These are phyloP conservation scores for Melanostoma mellinum DNA, from an alignment of 2,888 invertebrate genomes.

Conservation along the genomic window DNA sequence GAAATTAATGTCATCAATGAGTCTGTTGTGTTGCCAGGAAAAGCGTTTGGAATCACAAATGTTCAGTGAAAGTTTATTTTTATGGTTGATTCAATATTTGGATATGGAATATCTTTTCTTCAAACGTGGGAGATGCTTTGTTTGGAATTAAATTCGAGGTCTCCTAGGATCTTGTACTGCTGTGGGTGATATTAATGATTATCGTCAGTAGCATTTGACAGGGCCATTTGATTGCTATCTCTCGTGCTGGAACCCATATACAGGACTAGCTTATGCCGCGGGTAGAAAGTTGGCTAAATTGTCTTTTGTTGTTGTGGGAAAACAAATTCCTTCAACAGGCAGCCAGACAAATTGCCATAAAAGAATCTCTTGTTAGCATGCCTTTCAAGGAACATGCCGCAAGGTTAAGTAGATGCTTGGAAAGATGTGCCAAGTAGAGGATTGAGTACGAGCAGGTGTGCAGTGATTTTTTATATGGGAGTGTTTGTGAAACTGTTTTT, in stretches of 20 bases:
- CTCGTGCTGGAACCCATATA: constrained; percentile 9
- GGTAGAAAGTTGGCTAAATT: too few relatives aligned
- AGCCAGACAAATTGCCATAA: too few relatives aligned
- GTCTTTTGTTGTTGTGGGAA: too few relatives aligned
- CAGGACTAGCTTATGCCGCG: constrained; percentile 10
- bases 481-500: too few relatives aligned
- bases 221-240: constrained; percentile 34
- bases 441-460: too few relatives aligned
- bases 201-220: constrained; percentile 31
- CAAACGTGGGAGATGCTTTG: constrained; percentile 21
- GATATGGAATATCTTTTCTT: constrained; percentile 5
- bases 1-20: constrained; percentile 53
- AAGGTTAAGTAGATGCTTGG: too few relatives aligned
- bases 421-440: too few relatives aligned
- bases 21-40: constrained; percentile 7
- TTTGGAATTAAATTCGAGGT: constrained; percentile 27
- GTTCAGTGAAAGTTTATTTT: constrained; percentile 61
- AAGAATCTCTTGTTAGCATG: too few relatives aligned
- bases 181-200: constrained; percentile 51
- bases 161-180: constrained; percentile 15
- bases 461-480: too few relatives aligned
- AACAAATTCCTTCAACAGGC: too few relatives aligned
- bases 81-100: constrained; percentile 41
- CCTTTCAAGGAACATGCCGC: too few relatives aligned
- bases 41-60: constrained; percentile 2